phyloP scores from a whole-genome alignment of 2,113 vertebrate species.

The Chaetorhynchus papuensis region DNA sequence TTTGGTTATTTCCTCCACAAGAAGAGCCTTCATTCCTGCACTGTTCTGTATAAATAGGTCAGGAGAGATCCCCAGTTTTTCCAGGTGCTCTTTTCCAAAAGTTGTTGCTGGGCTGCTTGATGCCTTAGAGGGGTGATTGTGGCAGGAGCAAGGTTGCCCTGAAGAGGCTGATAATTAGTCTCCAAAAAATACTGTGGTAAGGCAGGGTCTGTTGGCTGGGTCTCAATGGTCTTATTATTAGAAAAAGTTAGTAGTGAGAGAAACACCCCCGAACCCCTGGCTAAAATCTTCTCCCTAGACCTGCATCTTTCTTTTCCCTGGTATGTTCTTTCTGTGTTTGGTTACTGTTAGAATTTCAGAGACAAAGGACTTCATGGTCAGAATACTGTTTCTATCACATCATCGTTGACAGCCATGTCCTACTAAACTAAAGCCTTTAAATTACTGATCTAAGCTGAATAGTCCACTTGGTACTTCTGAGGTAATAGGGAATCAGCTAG shows the following conservation, averaged over 20 bases:
- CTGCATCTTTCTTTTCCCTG: neutral
- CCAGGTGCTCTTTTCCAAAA: neutral
- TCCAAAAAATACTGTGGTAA: neutral
- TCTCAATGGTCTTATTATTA: neutral
- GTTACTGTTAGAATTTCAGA: neutral
- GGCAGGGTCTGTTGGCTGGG: neutral
- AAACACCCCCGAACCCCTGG: fast-evolving
- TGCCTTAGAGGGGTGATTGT: neutral
- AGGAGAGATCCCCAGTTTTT: neutral
- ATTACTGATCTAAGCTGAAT: neutral
- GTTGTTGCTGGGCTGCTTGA: neutral
- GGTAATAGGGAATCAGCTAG: neutral
- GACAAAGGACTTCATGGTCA: neutral
- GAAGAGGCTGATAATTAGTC: neutral
- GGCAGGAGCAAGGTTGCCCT: neutral
- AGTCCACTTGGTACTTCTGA: neutral
- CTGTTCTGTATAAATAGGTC: neutral
- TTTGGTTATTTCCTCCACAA: neutral
- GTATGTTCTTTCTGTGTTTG: neutral
- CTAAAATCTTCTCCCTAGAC: neutral
- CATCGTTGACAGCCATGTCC: neutral
- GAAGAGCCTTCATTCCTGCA: neutral
- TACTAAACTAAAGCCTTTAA: neutral
- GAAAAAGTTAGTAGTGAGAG: neutral
- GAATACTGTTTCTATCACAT: neutral